Evolutionary conservation across 2,888 invertebrate genomes (phyloP), one percentile per base, ranked within the genome.

Genomic region (Scaptomyza parva): DNA sequence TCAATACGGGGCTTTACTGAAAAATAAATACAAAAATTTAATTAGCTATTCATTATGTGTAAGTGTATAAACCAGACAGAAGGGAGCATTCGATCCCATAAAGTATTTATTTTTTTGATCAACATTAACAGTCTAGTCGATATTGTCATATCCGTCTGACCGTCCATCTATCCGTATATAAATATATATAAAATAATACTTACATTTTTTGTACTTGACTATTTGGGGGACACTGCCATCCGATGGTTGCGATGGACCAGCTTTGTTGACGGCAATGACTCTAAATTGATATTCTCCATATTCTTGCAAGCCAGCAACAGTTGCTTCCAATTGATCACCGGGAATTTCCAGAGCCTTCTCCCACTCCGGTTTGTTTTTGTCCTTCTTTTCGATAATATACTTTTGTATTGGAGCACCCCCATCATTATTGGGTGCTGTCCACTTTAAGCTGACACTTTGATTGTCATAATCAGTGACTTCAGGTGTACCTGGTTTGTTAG

Each of bases 1-100:
- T 99, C 98, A 91, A 99, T 99, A 90, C 97, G 96, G 39, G 99
- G 99, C 92, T 99, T 98, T 91, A 99, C 98, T 98, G n/a, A n/a
- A 33, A n/a, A n/a, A 28, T 28, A 6, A 9, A 28, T 28, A n/a
- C 9, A 9, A 8, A 9, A 28, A 9, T 28, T 28, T 3, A 28
- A 28, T n/a, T n/a, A n/a, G n/a, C n/a, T n/a, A n/a, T n/a, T n/a
- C n/a, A n/a, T n/a, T n/a, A n/a, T n/a, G n/a, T n/a, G n/a, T n/a
- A n/a, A n/a, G n/a, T n/a, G n/a, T n/a, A n/a, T n/a, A n/a, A n/a
- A n/a, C n/a, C n/a, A n/a, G n/a, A n/a, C n/a, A n/a, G n/a, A n/a
- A n/a, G n/a, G n/a, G n/a, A n/a, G n/a, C n/a, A n/a, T n/a, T n/a
- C n/a, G n/a, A n/a, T n/a, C n/a, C n/a, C n/a, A n/a, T n/a, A n/a